Base-by-base conservation (phyloP, 2,113 vertebrate species). In the Onychostoma macrolepis region DNA sequence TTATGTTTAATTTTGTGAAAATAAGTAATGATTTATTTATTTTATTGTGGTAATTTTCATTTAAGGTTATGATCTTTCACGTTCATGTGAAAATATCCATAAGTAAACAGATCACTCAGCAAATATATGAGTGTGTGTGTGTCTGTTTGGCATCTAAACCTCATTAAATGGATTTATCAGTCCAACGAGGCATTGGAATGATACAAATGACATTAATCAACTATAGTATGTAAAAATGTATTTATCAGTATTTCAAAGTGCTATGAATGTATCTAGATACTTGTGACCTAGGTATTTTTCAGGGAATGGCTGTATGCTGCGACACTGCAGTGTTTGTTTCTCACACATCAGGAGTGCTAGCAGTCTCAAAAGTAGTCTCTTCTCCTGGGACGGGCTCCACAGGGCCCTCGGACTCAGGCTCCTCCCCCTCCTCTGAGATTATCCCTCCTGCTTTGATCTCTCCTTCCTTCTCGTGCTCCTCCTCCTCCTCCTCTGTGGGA, bases 401-500 rank as follows among this genome's bases (percentile, higher is more conserved):
- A 6, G 63, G 80, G 43, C 28, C 15, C 28, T 83, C 63, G 9
- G 43, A 12, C 28, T 84, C 63, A 3, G 81, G 4, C 45, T 84
- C 69, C 69, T 84, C 69, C 67, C 30, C n/a, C 24, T 41, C 69
- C 69, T 41, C 45, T 10, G 48, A 38, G 45, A 58, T 45, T 1
- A 24, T 11, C 61, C 17, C 81, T 48, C 61, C 63, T 53, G n/a
- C 43, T 45, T 82, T 45, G 9, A 65, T 69, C 26, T 26, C 33
- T 43, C 9, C 24, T 71, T 83, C 72, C 7, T 67, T 88, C 80
- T 87, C 86, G 0, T n/a, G n/a, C n/a, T n/a, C 26, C 3, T 21
- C 67, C 2, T 71, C 69, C 7, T 69, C 26, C 33, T 84, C 67
- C 30, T n/a, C 45, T n/a, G 17, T 1, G 3, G 4, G 83, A 3